Base-by-base conservation (phyloP, 2,113 vertebrate genomes). In the Actenoides lindsayi region DNA sequence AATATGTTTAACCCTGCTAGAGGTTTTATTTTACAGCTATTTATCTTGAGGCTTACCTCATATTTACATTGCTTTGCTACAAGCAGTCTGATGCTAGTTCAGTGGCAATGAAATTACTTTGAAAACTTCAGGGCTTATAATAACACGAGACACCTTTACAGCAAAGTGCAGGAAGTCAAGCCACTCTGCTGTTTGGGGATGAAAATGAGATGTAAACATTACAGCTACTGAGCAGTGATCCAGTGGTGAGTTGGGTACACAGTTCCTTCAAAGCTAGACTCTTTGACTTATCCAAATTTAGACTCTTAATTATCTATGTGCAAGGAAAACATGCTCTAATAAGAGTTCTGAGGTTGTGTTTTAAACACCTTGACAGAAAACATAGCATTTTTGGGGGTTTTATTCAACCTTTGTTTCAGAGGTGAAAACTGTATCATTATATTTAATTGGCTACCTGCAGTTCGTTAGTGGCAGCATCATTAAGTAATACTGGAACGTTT, bases 381-480 rank as follows among this genome's bases (percentile, higher is more conserved):
- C 44, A 11, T 60, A 48, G 35, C 64, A 30, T 90, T 57, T 93
- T 89, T 30, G 21, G 33, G 6, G 89, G 95, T 96, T 65, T 76
- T 64, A 48, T 94, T 90, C 81, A 94, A 94, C 94, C 93, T 97
- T 93, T 94, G 24, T 87, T 94, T 65, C 79, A 30, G 65, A 97
- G 97, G 97, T 96, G 96, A 96, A 96, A 90, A 83, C 51, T 46
- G 77, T 76, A 93, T 95, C 90, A 23, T 87, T 96, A 80, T 96
- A 25, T 95, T 95, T 98, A 98, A 96, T 95, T 96, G 95, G 94
- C 93, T 97, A 92, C 97, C 96, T 96, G 87, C 80, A 82, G 97
- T 97, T 98, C 96, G 82, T 97, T 96, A 95, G 92, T 70, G 69
- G 90, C 65, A 60, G 83, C 89, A 69, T 96, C 90, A 44, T 95